Percentiles rank a stretch among this genome's conserved stretches.
These are phyloP conservation scores for Cochlearius cochlearius DNA, from an alignment of 2,113 vertebrate genomes.

Conservation along the genomic window DNA sequence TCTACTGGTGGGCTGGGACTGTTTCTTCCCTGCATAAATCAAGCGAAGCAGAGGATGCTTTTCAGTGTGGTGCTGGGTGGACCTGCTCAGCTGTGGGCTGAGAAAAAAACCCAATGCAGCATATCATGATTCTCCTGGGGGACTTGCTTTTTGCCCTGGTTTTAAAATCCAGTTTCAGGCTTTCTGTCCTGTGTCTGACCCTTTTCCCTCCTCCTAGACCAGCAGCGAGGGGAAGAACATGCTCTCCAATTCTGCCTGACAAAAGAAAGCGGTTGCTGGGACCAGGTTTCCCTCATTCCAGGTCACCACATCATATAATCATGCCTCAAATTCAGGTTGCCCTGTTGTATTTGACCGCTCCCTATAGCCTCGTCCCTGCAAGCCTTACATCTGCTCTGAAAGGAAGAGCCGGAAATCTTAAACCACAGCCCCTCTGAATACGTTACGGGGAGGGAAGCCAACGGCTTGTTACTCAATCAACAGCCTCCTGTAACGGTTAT, in stretches of 20 bases:
- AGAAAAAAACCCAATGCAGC: not conserved
- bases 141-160: not conserved
- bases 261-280: not conserved
- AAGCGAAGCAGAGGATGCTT: not conserved
- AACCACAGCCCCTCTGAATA: not conserved
- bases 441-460: not conserved
- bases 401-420: not conserved
- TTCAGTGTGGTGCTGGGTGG: fast-evolving
- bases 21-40: not conserved
- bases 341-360: not conserved
- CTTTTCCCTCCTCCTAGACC: not conserved
- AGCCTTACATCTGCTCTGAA: not conserved
- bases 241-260: not conserved
- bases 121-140: not conserved
- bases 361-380: not conserved
- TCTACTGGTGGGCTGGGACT: not conserved
- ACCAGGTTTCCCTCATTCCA: not conserved
- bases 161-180: not conserved
- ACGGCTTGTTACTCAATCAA: not conserved
- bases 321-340: not conserved
- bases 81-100: not conserved
- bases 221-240: not conserved
- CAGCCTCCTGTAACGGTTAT: not conserved
- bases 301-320: not conserved
- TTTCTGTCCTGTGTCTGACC: not conserved